These are phyloP conservation scores for Macrobrachium rosenbergii DNA, from an alignment of 1,140 invertebrate genomes.

Conservation along the genomic window DNA sequence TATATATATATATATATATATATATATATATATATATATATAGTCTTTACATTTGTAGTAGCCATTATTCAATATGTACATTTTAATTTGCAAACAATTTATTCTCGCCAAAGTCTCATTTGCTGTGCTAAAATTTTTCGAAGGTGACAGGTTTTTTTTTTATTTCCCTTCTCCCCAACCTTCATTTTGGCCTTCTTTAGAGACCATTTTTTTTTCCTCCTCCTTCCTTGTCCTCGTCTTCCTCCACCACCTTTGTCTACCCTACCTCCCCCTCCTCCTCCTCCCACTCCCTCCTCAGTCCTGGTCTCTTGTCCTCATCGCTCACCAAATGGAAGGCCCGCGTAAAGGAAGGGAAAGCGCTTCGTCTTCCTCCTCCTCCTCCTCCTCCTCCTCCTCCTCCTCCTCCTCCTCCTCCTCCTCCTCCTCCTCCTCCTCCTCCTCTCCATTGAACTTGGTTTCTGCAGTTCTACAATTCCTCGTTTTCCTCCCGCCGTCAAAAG, in stretches of 20 bases:
- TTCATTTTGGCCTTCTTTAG: too few relatives aligned
- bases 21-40: not conserved
- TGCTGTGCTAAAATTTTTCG: too few relatives aligned
- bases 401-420: not conserved
- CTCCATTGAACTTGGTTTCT: too few relatives aligned
- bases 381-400: not conserved
- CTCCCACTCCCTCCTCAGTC: not conserved
- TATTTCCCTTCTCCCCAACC: not conserved
- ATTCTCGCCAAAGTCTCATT: too few relatives aligned
- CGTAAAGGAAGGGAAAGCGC: not conserved
- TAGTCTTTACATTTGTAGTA: not conserved
- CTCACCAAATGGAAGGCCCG: not conserved
- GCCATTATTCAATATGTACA: constrained; percentile 10
- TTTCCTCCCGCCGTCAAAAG: too few relatives aligned
- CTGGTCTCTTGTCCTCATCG: not conserved
- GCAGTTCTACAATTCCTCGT: too few relatives aligned
- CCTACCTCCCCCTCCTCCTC: not conserved
- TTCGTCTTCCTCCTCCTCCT: too few relatives aligned
- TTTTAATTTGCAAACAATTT: not conserved
- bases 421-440: too few relatives aligned
- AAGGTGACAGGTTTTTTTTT: not conserved
- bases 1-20: constrained; percentile 29
- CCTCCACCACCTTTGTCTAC: not conserved
- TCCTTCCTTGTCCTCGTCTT: not conserved
- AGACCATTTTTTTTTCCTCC: not conserved